A percentile compares a stretch with the other conserved stretches of the same genome.
Conservation (phyloP, 2,113 vertebrate genomes). For the human region GRCh38 chr11:30274501-30275000, state of each 20-base stretch:
- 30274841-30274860: neutral
- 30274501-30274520: neutral
- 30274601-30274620: neutral
- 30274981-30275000: neutral
- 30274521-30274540: neutral
- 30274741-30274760: neutral
- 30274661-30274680: neutral
- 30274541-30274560: neutral
- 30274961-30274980: neutral
- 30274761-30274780: neutral
- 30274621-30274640: neutral
- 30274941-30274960: neutral
- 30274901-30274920: neutral
- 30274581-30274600: neutral
- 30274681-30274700: neutral
- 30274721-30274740: constrained; percentile 11
- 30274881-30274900: neutral
- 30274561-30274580: neutral
- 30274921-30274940: neutral
- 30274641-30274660: neutral
- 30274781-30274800: neutral
- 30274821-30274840: neutral
- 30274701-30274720: neutral
- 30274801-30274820: neutral
- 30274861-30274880: neutral